Evolutionary conservation across 1,140 invertebrate genomes (phyloP), one percentile per base, ranked within the genome.

Genomic region (Marisa cornuarietis): DNA sequence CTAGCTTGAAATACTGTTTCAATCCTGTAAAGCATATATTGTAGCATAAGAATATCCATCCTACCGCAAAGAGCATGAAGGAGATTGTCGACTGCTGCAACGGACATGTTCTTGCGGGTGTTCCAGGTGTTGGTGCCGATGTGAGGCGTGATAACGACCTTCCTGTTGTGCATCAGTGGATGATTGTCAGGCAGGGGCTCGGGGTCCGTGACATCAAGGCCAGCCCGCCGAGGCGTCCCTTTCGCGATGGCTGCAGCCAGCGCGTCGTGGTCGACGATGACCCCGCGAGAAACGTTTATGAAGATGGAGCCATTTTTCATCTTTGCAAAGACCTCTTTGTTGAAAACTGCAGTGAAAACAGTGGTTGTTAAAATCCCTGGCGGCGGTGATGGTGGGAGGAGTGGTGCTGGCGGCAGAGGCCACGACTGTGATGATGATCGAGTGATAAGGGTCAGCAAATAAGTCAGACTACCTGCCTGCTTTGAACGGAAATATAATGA

Each of bases 131-230:
- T 96, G 91, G 96, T 97, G 26, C 96, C 97, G 87, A 99, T 97
- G 88, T 99, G 97, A 10, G 97, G 97, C 73, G 98, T 88, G 71
- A 98, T 91, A 11, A 98, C 95, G 89, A 94, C 95, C 91, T 98
- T 99, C 61, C 94, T 90, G 14, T 98, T 88, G 80, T 93, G 93
- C 3, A 96, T 92, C 10, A 99, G 92, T 69, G 94, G 94, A 92
- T 94, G 95, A 86, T 96, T 94, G 0, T 93, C 84, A 22, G 96
- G 96, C 61, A 99, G 91, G 14, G 97, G 97, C 91, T 99, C 97
- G 0, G 97, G 97, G 51, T 94, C 95, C 85, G 95, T 98, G 0
- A 98, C 97, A 92, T 99, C 97, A 22, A 99, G 91, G 0, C 96
- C 97, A 22, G 97, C 97, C 11, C 94, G 96, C 87, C 93, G 91